Evolutionary conservation across 2,113 vertebrate species (phyloP), one percentile per base, ranked within the genome.

Genomic region (Melanocharis versteri): DNA sequence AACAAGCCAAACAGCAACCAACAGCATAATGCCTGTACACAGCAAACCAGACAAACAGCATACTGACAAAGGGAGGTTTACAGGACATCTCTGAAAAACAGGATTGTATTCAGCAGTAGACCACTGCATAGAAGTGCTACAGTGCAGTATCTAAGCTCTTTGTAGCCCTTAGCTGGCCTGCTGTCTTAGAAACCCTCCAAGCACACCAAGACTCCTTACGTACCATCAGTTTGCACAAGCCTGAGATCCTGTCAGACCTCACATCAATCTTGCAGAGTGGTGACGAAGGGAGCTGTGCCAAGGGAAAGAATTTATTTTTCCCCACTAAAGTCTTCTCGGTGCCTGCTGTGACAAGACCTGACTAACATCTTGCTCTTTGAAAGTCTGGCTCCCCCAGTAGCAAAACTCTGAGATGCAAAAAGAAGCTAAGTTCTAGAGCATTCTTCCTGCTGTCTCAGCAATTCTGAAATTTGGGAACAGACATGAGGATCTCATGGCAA

Each of bases 11-110:
- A 84, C 1, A 78, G 70, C 56, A 84, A 51, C 20, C 37, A 79
- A 47, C 21, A 89, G 81, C 13, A 26, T 24, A 87, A 92, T 0
- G 2, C 42, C 69, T 45, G 31, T 40, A 82, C 53, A 31, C 28
- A 87, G 87, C 61, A 70, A 87, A 79, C 40, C 18, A 86, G 58
- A 88, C 26, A 93, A 83, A 66, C 37, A 50, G 78, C 66, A 50
- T 28, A 57, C 57, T 92, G 69, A 97, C n/a, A 96, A 91, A 89
- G 45, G 57, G 84, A 96, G 51, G 31, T 79, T 89, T 57, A 85
- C 66, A 69, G 87, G 14, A 64, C 30, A 33, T 69, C 9, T 69
- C 40, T 93, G 84, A 91, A 89, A 90, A 65, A 37, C 53, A 85
- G 73, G 57, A 80, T 21, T 93, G 77, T 90, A 15, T 77, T 87